Base-by-base conservation (phyloP, 2,797 vertebrate species). In the Pygocentrus nattereri region DNA sequence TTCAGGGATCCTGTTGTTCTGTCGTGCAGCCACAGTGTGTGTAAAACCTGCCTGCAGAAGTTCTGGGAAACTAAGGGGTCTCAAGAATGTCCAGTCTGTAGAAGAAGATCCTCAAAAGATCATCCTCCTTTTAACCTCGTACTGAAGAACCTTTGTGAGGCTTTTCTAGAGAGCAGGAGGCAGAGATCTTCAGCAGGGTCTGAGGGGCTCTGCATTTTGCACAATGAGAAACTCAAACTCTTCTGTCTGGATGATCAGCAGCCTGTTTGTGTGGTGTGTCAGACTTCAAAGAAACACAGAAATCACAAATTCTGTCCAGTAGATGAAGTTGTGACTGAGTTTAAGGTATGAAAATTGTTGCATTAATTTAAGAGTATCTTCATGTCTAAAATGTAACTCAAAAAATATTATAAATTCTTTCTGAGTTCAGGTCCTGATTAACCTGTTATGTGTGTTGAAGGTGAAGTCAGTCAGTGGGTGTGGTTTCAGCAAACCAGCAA, bases 191-290 rank as follows among this genome's bases (percentile, higher is more conserved):
- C 49, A 30, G 12, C 47, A 52, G 69, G 27, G 16, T 52, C 4
- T 31, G 49, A 50, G 30, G 70, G n/a, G 70, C 11, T 72, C 69
- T 54, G 49, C 25, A 52, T 12, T 72, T 47, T 54, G 25, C 69
- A 72, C 69, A 25, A 52, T 30, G 69, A 72, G 69, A 72, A n/a
- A n/a, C n/a, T n/a, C n/a, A n/a, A n/a, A n/a, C n/a, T n/a, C n/a
- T n/a, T n/a, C n/a, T n/a, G n/a, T n/a, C n/a, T n/a, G n/a, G n/a
- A n/a, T n/a, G n/a, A n/a, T n/a, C n/a, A n/a, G n/a, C 49, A 77
- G 64, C 47, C n/a, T 2, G 38, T 79, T 77, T 79, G 77, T 71
- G 34, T 62, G 54, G 67, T 71, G 77, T 79, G 77, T 79, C 38
- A 59, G 54, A 59, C 12, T 2, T 79, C 77, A 61, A 71, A 61